These are phyloP conservation scores for Lutraria rhynchaena DNA, from an alignment of 1,140 invertebrate species.

Conservation along the genomic window DNA sequence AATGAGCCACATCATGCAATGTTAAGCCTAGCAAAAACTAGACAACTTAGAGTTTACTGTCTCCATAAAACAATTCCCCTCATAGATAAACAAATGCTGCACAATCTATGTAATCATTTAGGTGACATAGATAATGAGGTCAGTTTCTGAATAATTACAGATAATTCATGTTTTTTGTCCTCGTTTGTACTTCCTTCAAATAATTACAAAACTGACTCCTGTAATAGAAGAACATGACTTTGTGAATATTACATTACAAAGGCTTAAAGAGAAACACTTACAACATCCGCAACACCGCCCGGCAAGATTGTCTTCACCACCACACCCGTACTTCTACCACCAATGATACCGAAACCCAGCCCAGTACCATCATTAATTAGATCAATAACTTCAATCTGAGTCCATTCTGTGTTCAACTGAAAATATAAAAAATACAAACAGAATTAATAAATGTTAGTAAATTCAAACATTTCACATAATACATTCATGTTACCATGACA, in stretches of 20 bases:
- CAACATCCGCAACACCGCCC: slow-evolving; percentile 94
- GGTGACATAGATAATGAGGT: not conserved
- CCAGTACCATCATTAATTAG: slow-evolving; percentile 97
- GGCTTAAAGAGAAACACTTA: slow-evolving; percentile 81
- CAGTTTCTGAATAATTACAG: not conserved
- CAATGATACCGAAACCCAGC: slow-evolving; percentile 97
- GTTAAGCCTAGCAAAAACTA: too few species aligned
- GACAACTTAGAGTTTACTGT: too few species aligned
- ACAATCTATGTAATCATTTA: not conserved
- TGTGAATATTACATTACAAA: not conserved
- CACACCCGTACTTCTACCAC: slow-evolving; percentile 96
- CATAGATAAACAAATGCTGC: not conserved
- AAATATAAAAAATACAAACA: slow-evolving; percentile 62
- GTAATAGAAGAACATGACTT: too few species aligned
- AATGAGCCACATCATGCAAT: too few species aligned
- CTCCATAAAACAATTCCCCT: too few species aligned
- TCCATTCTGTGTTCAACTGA: slow-evolving; percentile 96
- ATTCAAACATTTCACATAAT: too few species aligned
- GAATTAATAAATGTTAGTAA: too few species aligned
- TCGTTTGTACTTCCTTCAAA: too few species aligned
- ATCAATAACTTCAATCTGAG: slow-evolving; percentile 97
- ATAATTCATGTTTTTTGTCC: too few species aligned
- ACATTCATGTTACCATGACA: too few species aligned
- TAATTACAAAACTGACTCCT: not conserved
- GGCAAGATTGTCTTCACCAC: slow-evolving; percentile 97